phyloP scores from a whole-genome alignment of 2,888 invertebrate genomes.

The Eupithecia tripunctaria region DNA sequence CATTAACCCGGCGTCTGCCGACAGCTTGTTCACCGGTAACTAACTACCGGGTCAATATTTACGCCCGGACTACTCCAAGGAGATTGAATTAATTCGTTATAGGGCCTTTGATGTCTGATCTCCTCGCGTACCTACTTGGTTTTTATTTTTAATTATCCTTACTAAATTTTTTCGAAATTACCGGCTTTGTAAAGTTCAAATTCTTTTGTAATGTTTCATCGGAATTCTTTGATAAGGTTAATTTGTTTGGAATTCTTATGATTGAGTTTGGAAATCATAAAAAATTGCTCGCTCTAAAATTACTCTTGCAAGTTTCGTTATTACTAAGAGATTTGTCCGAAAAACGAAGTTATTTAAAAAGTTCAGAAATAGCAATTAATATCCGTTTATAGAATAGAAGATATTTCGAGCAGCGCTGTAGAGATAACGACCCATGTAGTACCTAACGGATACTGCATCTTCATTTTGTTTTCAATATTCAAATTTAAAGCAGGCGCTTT shows the following conservation, averaged over 20 bases:
- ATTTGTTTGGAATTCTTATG: constrained; percentile 16
- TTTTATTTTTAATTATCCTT: constrained; percentile 39
- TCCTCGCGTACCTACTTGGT: constrained; percentile 29
- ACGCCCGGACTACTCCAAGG: not conserved
- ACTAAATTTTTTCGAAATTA: constrained; percentile 30
- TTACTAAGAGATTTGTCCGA: not conserved
- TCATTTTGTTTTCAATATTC: constrained; percentile 26
- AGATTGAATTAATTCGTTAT: constrained; percentile 42
- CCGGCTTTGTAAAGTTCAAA: constrained; percentile 16
- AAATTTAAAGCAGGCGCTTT: constrained; percentile 26
- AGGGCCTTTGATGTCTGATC: constrained; percentile 37
- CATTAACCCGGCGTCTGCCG: not conserved
- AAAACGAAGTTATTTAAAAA: not conserved
- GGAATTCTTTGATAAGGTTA: constrained; percentile 24
- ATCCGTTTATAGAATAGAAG: not conserved
- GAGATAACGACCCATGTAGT: not conserved
- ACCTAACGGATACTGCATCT: not conserved
- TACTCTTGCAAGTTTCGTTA: not conserved
- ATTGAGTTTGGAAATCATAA: not conserved
- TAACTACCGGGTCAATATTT: not conserved
- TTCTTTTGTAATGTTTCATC: constrained; percentile 23
- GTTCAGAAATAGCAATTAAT: not conserved
- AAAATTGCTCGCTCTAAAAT: not conserved
- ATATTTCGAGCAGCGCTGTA: not conserved
- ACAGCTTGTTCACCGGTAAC: not conserved